Evolutionary conservation across 2,797 vertebrate species (phyloP), one percentile per base, ranked within the genome.

Genomic region (Xiphophorus birchmanni): DNA sequence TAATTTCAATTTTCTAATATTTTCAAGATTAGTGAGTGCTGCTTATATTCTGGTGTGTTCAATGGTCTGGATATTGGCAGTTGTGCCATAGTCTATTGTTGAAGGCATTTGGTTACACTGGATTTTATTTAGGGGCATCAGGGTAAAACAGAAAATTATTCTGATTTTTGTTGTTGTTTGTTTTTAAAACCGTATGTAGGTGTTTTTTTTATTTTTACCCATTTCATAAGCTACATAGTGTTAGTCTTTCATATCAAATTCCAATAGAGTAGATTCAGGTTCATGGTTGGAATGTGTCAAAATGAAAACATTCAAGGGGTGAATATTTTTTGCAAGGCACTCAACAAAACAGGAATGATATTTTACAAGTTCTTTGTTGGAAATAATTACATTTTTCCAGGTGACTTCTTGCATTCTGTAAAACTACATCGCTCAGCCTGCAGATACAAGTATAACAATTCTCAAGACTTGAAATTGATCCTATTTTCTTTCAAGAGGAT

Each of bases 381-480:
- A 92, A 90, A 91, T 75, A 80, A 82, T 86, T 84, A 35, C 29
- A 92, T 94, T 93, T 91, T 94, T 93, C 90, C 92, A 92, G 91
- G 92, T 89, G 88, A 90, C 78, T 86, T 91, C 84, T 83, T 87
- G 88, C 95, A 93, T 94, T 92, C 90, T 90, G 91, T 80, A 69
- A 86, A 92, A 88, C 89, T 91, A 86, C 84, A 90, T 82, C 82
- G 84, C 86, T 80, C 52, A 74, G 91, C 88, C 92, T 94, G 86
- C 83, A 93, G 90, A 91, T 94, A 87, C 67, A 85, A 91, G 87
- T 93, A 95, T 86, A 90, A 89, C 85, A 85, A 88, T 91, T 87
- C 89, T 77, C 29, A 63, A 86, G 82, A 83, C 84, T 72, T 84
- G 83, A 85, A 93, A 93, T 90, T 91, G 87, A 94, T 90, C 84